Conservation (phyloP, 2,113 vertebrate species). For the Tetrao urogallus region DNA sequence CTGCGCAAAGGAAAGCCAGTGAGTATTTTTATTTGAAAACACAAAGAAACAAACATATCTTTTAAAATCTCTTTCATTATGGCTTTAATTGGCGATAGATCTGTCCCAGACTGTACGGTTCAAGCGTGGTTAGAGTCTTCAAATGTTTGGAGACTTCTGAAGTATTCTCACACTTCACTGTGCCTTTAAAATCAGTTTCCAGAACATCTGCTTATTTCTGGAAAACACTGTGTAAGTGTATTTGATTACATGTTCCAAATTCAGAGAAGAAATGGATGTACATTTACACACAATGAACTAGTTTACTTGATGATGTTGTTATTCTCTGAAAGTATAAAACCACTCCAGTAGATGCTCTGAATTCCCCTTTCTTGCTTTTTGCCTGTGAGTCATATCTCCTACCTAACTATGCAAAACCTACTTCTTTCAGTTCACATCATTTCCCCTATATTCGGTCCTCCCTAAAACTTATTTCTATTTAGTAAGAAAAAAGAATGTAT, state of each 20-base stretch:
- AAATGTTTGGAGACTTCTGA: conserved; percentile 24
- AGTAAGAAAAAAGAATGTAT: neutral
- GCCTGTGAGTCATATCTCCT: neutral
- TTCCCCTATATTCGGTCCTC: neutral
- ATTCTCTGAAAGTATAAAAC: conserved; percentile 26
- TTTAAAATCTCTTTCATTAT: conserved; percentile 21
- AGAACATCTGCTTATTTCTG: conserved; percentile 22
- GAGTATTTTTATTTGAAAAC: conserved; percentile 37
- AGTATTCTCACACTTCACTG: neutral
- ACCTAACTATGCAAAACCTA: conserved; percentile 25
- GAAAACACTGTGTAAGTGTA: neutral
- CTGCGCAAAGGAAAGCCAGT: neutral
- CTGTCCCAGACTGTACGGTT: conserved; percentile 13
- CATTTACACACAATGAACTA: neutral
- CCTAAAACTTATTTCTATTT: neutral
- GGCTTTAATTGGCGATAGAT: neutral
- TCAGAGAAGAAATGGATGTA: neutral
- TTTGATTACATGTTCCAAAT: conserved; percentile 5
- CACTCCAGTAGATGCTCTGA: neutral
- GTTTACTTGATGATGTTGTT: conserved; percentile 30
- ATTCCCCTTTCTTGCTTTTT: conserved; percentile 37
- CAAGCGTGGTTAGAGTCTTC: conserved; percentile 14
- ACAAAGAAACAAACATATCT: conserved; percentile 22
- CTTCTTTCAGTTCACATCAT: conserved; percentile 31
- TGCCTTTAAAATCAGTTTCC: neutral